Base-by-base conservation (phyloP, 2,113 vertebrate genomes). In the Tonatia bakeri region DNA sequence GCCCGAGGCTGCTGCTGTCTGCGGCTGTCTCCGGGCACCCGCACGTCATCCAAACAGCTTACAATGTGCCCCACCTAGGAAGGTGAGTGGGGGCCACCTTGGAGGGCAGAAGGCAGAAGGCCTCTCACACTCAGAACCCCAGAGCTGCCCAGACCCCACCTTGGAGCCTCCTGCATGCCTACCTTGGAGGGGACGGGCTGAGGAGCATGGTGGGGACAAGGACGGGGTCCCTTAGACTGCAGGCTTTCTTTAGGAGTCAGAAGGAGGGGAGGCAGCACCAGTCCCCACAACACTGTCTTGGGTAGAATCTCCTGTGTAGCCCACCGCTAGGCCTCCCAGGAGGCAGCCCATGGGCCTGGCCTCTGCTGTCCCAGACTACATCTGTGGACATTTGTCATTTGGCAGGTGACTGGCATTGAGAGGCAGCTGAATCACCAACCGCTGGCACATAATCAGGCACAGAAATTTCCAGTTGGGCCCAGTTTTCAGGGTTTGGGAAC, bases 1-100 rank as follows among this genome's bases (percentile, higher is more conserved):
- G 45, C 0, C 90, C 94, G 0, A 75, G 69, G 70, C 64, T 97
- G 54, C 94, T 97, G 69, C 79, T 97, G 19, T 96, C 96, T 0
- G 97, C 96, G 4, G 94, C 96, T 1, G 87, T 97, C 33, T 97
- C 96, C 54, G 96, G 96, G 40, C 33, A 83, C 8, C 90, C 94
- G 14, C 0, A 59, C 12, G 64, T 95, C 43, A 17, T 96, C 22
- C 75, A 76, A 50, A 90, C 17, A 26, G 92, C 94, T 1, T 97
- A 97, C 4, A 24, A 95, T 16, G 92, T 52, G 5, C 16, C 0
- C 6, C 4, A 36, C 38, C 84, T 97, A 14, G 96, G 94, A 73
- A 86, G 33, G 96, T 96, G 61, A 91, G 90, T 45, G 14, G 38
- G 38, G 69, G 26, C 50, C 43, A n/a, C 17, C 14, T n/a, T 4